Base-by-base conservation (phyloP, 1,140 invertebrate species). In the Neodiprion lecontei region DNA sequence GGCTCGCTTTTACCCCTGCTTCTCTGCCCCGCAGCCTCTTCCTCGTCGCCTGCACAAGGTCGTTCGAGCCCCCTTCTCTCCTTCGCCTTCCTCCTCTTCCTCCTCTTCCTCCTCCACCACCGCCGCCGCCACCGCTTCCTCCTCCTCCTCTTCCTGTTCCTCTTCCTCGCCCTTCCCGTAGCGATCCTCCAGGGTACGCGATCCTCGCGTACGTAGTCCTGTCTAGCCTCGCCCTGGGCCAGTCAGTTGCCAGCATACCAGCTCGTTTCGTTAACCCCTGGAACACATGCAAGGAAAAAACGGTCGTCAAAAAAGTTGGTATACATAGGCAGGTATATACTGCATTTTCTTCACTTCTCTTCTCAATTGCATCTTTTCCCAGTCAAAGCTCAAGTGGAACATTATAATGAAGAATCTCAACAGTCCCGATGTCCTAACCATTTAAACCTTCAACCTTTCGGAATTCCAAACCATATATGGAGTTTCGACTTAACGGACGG, bases 141-240 rank as follows among this genome's bases (percentile, higher is more conserved):
- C 53, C 53, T 61, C 53, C 53, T 61, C 53, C 53, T 61, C 53
- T 14, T 10, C 50, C 50, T 10, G 10, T 14, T 11, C 50, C 50
- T 10, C 50, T 17, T 12, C 53, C 53, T 12, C 53, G 11, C 53
- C 53, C 11, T 17, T 61, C 53, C 53, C 53, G 53, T 61, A 14
- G 53, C 53, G 53, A 61, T 61, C 11, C 53, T 61, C 53, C 53
- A 61, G 53, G 11, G 53, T 61, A 61, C 53, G 53, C n/a, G 53
- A 12, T 61, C 53, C 28, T 40, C 28, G 28, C 28, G 28, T 40
- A 40, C 28, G 28, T 40, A 40, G 5, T 40, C 28, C 28, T 17
- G 53, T 61, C 53, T 61, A 61, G 53, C 53, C 53, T 61, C 53
- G 53, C 53, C 53, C 53, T 61, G 53, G 53, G 53, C 53, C 53